These are phyloP conservation scores for Tetheella fluctuosa DNA, from an alignment of 2,888 invertebrate species.

Conservation along the genomic window DNA sequence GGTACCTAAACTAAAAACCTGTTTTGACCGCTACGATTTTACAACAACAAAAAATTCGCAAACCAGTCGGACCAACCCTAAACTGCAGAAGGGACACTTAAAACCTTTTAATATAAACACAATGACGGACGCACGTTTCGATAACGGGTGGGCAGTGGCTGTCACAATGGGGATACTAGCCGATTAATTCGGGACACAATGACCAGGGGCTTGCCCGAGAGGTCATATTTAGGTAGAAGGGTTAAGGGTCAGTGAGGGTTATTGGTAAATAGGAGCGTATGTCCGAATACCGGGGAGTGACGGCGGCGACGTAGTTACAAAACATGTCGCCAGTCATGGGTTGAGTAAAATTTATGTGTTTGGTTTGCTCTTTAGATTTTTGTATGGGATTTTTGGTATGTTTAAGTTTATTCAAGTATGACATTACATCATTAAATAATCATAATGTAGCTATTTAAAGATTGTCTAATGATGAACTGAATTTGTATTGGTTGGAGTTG, in stretches of 20 bases:
- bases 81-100: conserved; percentile 64
- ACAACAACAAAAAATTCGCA: conserved; percentile 41
- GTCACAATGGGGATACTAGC: conserved; percentile 72
- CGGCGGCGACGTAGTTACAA: conserved; percentile 63
- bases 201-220: conserved; percentile 69
- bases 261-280: conserved; percentile 75
- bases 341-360: conserved; percentile 69
- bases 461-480: too few relatives aligned
- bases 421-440: not conserved
- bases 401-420: conserved; percentile 15
- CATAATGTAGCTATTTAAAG: too few relatives aligned
- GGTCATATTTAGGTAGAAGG: conserved; percentile 83
- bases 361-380: conserved; percentile 30
- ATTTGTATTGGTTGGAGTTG: too few relatives aligned
- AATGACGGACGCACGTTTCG: conserved; percentile 55
- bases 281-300: conserved; percentile 68
- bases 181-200: conserved; percentile 81
- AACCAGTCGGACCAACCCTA: conserved; percentile 58
- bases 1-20: conserved; percentile 36
- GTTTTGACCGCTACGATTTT: conserved; percentile 37
- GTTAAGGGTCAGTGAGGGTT: conserved; percentile 78
- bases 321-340: conserved; percentile 71
- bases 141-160: conserved; percentile 70
- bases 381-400: conserved; percentile 16
- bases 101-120: conserved; percentile 78